Evolutionary conservation across 2,113 vertebrate species (phyloP).

Genomic region (Choloepus hoffmanni): DNA sequence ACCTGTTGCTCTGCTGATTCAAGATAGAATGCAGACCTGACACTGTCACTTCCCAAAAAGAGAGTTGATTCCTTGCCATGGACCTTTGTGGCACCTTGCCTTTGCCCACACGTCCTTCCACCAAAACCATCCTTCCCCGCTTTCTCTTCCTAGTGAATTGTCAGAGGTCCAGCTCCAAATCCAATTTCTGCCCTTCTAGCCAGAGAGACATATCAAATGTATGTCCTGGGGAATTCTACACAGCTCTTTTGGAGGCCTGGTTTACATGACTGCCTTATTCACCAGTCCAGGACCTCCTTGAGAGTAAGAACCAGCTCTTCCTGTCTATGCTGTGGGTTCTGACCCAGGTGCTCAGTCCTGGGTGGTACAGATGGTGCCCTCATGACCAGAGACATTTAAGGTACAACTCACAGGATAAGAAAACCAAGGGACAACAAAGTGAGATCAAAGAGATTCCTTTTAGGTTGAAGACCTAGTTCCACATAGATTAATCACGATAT

Average conservation of each 20-base stretch:
- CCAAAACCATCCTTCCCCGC: background rate
- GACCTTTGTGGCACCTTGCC: background rate
- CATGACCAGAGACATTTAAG: background rate
- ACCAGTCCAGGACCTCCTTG: background rate
- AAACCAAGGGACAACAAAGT: background rate
- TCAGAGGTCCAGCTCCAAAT: background rate
- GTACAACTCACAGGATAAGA: background rate
- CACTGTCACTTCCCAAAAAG: background rate
- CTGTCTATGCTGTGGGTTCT: background rate
- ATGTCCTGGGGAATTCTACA: background rate
- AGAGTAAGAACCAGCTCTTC: background rate
- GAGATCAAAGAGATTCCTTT: constrained; percentile 38
- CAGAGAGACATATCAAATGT: background rate
- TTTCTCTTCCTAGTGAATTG: background rate
- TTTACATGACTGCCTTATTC: background rate
- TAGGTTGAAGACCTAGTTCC: background rate
- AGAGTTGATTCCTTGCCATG: background rate
- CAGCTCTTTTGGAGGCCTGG: background rate
- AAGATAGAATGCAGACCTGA: background rate
- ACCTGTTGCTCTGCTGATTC: background rate
- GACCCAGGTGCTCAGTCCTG: background rate
- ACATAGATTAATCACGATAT: background rate
- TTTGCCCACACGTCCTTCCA: background rate
- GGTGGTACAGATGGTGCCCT: background rate
- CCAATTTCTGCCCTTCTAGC: background rate